A percentile compares a stretch with the other conserved stretches of the same genome.
phyloP scores from a whole-genome alignment of 2,113 vertebrate genomes.

The Phalacrocorax carbo region DNA sequence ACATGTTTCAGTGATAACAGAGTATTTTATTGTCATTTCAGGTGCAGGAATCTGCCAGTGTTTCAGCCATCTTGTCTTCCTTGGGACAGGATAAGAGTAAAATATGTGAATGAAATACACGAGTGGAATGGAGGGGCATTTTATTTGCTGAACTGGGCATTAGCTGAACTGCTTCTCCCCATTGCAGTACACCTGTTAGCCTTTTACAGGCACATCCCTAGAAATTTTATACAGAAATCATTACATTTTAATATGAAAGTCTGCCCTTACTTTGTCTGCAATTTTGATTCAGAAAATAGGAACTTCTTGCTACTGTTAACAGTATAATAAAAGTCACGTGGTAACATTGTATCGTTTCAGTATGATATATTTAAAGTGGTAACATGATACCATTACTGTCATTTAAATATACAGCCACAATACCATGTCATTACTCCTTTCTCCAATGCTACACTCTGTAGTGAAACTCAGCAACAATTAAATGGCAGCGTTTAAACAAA shows the following conservation, averaged over 20 bases:
- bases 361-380: neutral
- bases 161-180: neutral
- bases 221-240: neutral
- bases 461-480: neutral
- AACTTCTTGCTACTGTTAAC: neutral
- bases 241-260: neutral
- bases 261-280: neutral
- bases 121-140: neutral
- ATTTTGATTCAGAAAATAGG: neutral
- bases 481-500: neutral
- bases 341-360: neutral
- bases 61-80: slow-evolving; percentile 59
- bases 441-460: neutral
- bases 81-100: slow-evolving; percentile 32
- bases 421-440: neutral
- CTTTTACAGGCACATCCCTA: neutral
- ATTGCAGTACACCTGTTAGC: neutral
- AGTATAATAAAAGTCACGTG: neutral
- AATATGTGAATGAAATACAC: slow-evolving; percentile 56
- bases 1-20: slow-evolving; percentile 32
- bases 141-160: neutral
- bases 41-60: slow-evolving; percentile 21
- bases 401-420: neutral
- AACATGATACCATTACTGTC: neutral
- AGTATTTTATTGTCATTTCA: slow-evolving; percentile 61